These are phyloP conservation scores for Triops cancriformis DNA, from an alignment of 1,140 invertebrate genomes.

Conservation along the genomic window DNA sequence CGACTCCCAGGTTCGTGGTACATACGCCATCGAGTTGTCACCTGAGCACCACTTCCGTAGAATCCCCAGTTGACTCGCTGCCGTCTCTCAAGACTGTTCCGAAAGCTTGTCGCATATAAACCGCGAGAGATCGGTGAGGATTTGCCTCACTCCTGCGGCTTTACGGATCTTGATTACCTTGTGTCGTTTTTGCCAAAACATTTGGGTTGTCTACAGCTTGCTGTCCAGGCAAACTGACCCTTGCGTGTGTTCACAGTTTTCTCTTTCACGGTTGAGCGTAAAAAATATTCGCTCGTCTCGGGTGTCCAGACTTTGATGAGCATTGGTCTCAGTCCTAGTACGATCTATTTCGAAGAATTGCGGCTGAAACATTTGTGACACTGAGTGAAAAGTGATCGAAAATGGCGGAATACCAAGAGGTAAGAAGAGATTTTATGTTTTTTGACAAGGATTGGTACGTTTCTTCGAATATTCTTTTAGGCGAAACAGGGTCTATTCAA, in stretches of 20 bases:
- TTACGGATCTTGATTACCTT: no score
- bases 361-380: background rate
- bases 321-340: background rate
- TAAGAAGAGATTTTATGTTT: background rate
- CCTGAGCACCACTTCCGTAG: background rate
- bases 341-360: background rate
- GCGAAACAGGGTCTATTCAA: no score
- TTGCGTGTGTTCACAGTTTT: no score
- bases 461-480: no score
- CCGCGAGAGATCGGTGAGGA: no score
- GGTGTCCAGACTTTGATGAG: background rate
- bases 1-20: background rate
- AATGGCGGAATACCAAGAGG: background rate
- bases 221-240: no score
- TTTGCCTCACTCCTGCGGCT: no score
- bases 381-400: background rate
- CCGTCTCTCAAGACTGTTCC: background rate
- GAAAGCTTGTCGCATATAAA: background rate
- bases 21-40: background rate
- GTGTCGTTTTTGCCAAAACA: no score
- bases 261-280: no score
- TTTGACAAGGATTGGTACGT: no score
- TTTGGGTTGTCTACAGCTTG: no score
- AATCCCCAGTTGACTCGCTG: slow-evolving; percentile 8
- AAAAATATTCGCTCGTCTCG: background rate